phyloP scores from a whole-genome alignment of 2,113 vertebrate genomes.

The human region GRCh38 chr6:158971501-158972000 shows the following conservation, averaged over 20 bases:
- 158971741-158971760: neutral
- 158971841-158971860: neutral
- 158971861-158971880: neutral
- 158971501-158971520: neutral
- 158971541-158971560: neutral
- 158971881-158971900: neutral
- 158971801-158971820: neutral
- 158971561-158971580: neutral
- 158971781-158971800: neutral
- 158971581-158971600: neutral
- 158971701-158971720: neutral
- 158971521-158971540: neutral
- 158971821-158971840: neutral
- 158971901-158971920: neutral
- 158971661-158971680: neutral
- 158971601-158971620: neutral
- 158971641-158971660: neutral
- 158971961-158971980: neutral
- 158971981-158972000: neutral
- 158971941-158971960: neutral
- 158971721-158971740: neutral
- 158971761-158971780: neutral
- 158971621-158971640: neutral
- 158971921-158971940: neutral
- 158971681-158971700: neutral